Conservation (phyloP, 2,888 invertebrate genomes). For the Drosophila neonasuta region DNA sequence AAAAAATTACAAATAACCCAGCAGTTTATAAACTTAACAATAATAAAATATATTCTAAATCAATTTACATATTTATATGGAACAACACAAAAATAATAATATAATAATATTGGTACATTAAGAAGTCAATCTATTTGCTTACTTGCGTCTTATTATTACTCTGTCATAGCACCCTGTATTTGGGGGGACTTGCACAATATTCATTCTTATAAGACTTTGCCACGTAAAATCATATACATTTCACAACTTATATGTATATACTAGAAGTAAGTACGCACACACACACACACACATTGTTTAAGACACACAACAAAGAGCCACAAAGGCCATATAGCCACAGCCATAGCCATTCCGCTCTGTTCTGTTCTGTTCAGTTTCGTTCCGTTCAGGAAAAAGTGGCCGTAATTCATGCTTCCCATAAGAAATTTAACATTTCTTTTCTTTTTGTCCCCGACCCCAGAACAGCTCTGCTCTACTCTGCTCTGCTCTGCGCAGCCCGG, state of each 20-base stretch:
- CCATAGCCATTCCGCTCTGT: not conserved
- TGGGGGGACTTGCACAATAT: not conserved
- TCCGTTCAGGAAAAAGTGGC: conserved; percentile 44
- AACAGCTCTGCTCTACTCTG: conserved; percentile 5
- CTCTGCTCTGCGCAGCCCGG: not conserved
- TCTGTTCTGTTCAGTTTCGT: not conserved
- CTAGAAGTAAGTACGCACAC: conserved; percentile 14
- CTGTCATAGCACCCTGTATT: conserved; percentile 51
- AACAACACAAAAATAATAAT: too few species aligned
- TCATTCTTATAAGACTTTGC: conserved; percentile 50
- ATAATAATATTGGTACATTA: not conserved
- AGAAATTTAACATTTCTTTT: conserved; percentile 74
- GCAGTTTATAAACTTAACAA: too few species aligned
- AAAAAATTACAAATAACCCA: too few species aligned
- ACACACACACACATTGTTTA: conserved; percentile 53
- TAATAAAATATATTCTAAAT: too few species aligned
- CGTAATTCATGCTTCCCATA: conserved; percentile 68
- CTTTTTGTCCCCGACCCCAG: conserved; percentile 32
- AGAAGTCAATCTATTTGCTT: not conserved
- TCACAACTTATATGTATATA: conserved; percentile 19
- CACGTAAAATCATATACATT: conserved; percentile 46
- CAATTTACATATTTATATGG: too few species aligned
- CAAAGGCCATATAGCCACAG: conserved; percentile 29
- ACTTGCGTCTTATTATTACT: not conserved
- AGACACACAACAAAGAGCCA: conserved; percentile 39